Evolutionary conservation across 2,888 invertebrate genomes (phyloP), one percentile per base, ranked within the genome.

Genomic region (Protonemura montana): DNA sequence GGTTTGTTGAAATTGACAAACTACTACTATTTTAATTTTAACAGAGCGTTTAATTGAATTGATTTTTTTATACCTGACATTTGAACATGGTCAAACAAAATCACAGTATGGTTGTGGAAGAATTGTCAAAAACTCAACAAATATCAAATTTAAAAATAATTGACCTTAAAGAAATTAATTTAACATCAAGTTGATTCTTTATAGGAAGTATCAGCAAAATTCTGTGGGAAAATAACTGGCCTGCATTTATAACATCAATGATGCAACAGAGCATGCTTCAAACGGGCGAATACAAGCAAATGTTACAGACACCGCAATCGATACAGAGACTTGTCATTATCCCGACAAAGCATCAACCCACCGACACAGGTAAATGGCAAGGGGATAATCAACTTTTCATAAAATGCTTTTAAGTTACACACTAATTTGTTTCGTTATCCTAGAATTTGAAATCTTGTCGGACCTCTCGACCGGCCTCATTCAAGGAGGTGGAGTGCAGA

Each of bases 161-260:
- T 77, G 26, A n/a, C n/a, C n/a, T n/a, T n/a, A n/a, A n/a, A n/a
- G n/a, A n/a, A n/a, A n/a, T n/a, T n/a, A n/a, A n/a, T n/a, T n/a
- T n/a, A n/a, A n/a, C n/a, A n/a, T n/a, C n/a, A n/a, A n/a, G n/a
- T n/a, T n/a, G n/a, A n/a, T n/a, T 25, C 21, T 84, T 59, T 7
- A 10, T 59, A 84, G 76, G 84, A 13, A 83, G 82, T 25, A 41
- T 82, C 84, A 92, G 92, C 7, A 89, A 90, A 86, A 89, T 94
- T 86, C 89, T 90, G 85, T 93, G 93, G 93, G 91, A 91, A 85
- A 92, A 92, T 85, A 92, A 93, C 89, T 94, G 94, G 94, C 92
- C 93, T 26, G 91, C 93, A 5, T 93, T 93, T 90, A 89, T 94
- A 87, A 94, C 94, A 89, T 92, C 93, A 0, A 92, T 94, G 91